phyloP scores from a whole-genome alignment of 1,140 invertebrate genomes.

The Atta colombica region DNA sequence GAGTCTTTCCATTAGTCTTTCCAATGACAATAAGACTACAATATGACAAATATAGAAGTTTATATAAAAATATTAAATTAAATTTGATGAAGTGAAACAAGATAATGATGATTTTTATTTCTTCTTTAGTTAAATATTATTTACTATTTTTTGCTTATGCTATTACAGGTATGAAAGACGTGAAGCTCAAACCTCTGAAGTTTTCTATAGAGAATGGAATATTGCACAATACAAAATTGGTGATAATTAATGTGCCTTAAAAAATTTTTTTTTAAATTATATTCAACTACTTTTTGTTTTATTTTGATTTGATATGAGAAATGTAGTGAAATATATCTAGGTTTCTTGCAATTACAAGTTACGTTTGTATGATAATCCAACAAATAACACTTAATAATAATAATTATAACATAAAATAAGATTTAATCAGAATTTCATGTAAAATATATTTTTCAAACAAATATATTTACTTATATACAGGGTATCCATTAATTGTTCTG shows the following conservation, averaged over 20 bases:
- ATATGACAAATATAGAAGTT: neutral
- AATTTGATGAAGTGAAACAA: neutral
- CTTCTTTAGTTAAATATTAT: neutral
- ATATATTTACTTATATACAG: too few species aligned
- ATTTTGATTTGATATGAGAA: neutral
- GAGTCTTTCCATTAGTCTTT: neutral
- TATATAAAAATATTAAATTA: neutral
- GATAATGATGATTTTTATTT: neutral
- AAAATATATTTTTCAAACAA: too few species aligned
- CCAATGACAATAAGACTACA: neutral
- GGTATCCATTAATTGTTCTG: too few species aligned
- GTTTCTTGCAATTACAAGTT: neutral
- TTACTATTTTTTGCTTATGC: neutral
- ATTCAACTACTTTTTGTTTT: neutral
- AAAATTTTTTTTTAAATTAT: neutral
- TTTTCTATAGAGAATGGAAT: neutral
- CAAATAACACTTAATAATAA: neutral
- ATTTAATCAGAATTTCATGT: too few species aligned
- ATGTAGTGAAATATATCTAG: neutral
- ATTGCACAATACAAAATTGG: neutral
- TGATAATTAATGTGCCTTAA: neutral
- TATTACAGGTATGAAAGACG: constrained; percentile 19
- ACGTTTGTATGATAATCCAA: neutral
- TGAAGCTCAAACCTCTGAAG: neutral
- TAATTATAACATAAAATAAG: neutral